Evolutionary conservation across 1,140 invertebrate genomes (phyloP), one percentile per base, ranked within the genome.

Genomic region (Mylabris phalerata): DNA sequence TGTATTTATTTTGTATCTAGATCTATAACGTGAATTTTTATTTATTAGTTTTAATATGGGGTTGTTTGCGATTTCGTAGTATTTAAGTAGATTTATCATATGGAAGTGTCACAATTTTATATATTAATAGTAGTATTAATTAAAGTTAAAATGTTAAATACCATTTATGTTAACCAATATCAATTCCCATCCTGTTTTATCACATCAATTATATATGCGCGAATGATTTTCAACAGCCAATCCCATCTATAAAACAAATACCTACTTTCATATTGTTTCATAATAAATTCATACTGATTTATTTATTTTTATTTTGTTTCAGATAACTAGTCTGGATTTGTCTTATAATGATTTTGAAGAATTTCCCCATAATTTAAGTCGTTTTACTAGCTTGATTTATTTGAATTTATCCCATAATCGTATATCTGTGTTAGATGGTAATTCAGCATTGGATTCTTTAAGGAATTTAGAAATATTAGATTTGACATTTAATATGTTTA

Each of bases 331-430:
- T 48, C 50, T 71, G 54, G 66, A 71, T 56, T 48, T 71, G 50
- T 67, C 70, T 1, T 48, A 50, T 44, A 72, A 72, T 55, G 48
- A 75, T 9, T 82, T 84, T 45, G 49, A 59, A 0, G 65, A 69
- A 10, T 80, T 82, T 62, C 82, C 83, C n/a, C 46, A 55, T 2
- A 70, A 75, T 58, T 62, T 75, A 66, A 50, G 71, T 9, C 54
- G 73, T 27, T 71, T 75, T 64, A 43, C 70, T 32, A 75, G 77
- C n/a, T 67, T 84, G 46, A 64, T 76, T 45, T 72, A 71, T 40
- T 69, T 84, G 45, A 80, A 84, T 67, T 54, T 84, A 13, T 82
- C 80, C 24, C 68, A 75, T 39, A 84, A 84, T 63, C 32, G 32
- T 32, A 32, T 32, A 32, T 32, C 32, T 32, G 32, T 32, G 3